phyloP scores from a whole-genome alignment of 2,113 vertebrate species.

The Cricetomys ansorgei region DNA sequence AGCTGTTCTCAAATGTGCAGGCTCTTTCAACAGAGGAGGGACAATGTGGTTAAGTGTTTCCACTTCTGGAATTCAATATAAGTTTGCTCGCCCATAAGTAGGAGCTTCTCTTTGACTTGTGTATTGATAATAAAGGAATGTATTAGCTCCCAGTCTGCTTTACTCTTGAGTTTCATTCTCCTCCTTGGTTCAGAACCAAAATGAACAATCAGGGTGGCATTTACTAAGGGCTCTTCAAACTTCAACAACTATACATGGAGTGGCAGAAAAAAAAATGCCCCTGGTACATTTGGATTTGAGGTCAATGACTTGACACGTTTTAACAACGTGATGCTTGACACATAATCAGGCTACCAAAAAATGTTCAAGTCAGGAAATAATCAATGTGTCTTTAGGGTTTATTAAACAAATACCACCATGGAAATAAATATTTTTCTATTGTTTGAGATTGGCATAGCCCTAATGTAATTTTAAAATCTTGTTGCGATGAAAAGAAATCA shows the following conservation, averaged over 20 bases:
- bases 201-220: neutral
- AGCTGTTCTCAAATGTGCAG: neutral
- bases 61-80: neutral
- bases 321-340: neutral
- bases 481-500: slow-evolving; percentile 49
- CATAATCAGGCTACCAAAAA: neutral
- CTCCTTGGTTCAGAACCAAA: neutral
- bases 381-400: neutral
- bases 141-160: neutral
- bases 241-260: neutral
- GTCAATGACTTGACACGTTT: neutral
- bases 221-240: neutral
- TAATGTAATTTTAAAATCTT: slow-evolving; percentile 50
- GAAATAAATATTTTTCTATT: slow-evolving; percentile 1
- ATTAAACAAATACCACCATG: slow-evolving; percentile 19
- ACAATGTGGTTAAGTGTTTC: neutral
- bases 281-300: neutral
- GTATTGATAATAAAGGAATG: neutral
- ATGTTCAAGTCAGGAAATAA: neutral
- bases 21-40: neutral
- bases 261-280: neutral
- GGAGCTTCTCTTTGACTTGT: neutral
- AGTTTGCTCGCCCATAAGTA: neutral
- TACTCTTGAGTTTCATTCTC: neutral
- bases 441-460: slow-evolving; percentile 23